Evolutionary conservation across 2,113 vertebrate genomes (phyloP), one percentile per base, ranked within the genome.

Genomic region (Pseudorhombus dupliciocellatus): DNA sequence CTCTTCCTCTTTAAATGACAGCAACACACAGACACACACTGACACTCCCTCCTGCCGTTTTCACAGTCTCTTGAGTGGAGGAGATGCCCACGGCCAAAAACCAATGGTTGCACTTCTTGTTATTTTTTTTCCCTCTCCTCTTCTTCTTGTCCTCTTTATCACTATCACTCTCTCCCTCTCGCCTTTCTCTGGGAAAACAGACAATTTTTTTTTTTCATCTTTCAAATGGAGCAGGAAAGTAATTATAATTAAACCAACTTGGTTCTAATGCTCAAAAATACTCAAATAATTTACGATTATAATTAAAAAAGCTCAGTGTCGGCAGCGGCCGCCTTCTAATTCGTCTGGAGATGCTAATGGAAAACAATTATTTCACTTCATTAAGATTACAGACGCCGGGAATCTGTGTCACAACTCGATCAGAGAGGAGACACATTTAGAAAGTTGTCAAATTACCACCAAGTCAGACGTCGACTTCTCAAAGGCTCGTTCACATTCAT

Each of bases 351-450:
- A 80, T 76, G 26, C 80, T 87, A 85, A 92, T 88, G 88, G 81
- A 86, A 92, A 88, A 89, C 89, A 85, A 91, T 91, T 85, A 90
- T 89, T 88, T 90, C 88, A 88, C 87, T 91, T 90, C 88, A 90
- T 90, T 88, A 87, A 79, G 88, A 91, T 90, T 89, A 88, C 88
- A 87, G 78, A 86, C 48, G 81, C 56, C 54, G 44, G 53, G 73
- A 85, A 87, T 84, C 76, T 79, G 84, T 84, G 87, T 85, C 90
- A 80, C 77, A 65, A 72, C 80, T 78, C 75, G 56, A 84, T 84
- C 86, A 74, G 73, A 76, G 70, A 84, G 79, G 69, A 79, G 77
- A 79, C 79, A 66, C 82, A 84, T 85, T 89, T 83, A 67, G 87
- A 84, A 89, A 90, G 84, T 87, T 87, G 83, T 88, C 76, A 82